These are phyloP conservation scores for Jaculus jaculus DNA, from an alignment of 2,113 vertebrate genomes.

Conservation along the genomic window DNA sequence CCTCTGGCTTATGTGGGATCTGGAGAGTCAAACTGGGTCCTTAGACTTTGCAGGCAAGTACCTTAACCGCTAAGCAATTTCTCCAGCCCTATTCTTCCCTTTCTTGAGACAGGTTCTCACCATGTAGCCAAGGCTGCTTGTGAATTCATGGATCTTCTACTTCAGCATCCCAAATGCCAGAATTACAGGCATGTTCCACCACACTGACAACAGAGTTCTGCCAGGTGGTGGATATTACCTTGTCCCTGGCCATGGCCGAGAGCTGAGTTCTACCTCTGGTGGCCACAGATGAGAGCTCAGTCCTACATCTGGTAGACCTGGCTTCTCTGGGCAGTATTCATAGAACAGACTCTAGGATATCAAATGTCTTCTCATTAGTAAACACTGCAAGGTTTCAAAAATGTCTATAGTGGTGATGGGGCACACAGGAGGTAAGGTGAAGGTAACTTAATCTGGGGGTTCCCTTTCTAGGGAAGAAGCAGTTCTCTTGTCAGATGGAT, in stretches of 20 bases:
- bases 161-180: not conserved
- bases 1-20: no score
- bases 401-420: not conserved
- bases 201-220: not conserved
- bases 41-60: no score
- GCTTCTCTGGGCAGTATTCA: not conserved
- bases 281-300: not conserved
- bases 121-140: not conserved
- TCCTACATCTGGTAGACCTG: not conserved
- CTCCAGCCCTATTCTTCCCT: not conserved
- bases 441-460: not conserved
- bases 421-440: not conserved
- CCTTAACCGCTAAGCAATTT: no score
- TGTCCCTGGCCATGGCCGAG: not conserved
- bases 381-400: not conserved
- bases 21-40: no score
- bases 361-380: not conserved
- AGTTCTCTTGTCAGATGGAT: conserved; percentile 40
- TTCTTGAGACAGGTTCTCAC: not conserved
- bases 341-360: not conserved
- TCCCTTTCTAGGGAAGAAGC: conserved; percentile 55
- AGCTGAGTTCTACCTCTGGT: not conserved
- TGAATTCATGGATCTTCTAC: not conserved
- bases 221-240: not conserved
- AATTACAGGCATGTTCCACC: not conserved